Evolutionary conservation across 2,888 invertebrate genomes (phyloP), one percentile per base, ranked within the genome.

Genomic region (Drosophila mimetica): DNA sequence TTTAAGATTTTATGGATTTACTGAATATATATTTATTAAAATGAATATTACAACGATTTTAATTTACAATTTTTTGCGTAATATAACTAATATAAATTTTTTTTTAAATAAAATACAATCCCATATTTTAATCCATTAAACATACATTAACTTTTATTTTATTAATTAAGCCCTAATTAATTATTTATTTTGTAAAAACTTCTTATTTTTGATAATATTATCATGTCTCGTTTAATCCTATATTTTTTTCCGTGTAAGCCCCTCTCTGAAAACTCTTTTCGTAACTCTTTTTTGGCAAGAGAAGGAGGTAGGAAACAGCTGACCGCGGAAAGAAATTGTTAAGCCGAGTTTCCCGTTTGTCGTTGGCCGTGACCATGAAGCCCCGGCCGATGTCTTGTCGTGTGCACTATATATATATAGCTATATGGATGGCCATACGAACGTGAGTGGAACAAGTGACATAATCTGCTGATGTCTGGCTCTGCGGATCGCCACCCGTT

Each of bases 401-500:
- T 67, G 82, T 81, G 85, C 85, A 82, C 75, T 57, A 28, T 36
- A 36, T 30, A 36, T 30, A 16, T 28, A 30, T 46, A 11, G 25
- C 25, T 28, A 28, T 46, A 28, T 46, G 42, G 42, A 28, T 46
- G 42, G 42, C 4, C 42, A 14, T 2, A 14, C 42, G 14, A 37
- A 32, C 41, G 30, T 39, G 30, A 32, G 44, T 70, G 63, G 63
- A 58, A 59, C 46, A 70, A 73, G 82, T 82, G 82, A 82, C 82
- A 82, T 82, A 82, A 82, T 86, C 82, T 86, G 82, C 86, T 86
- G 82, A 82, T 86, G 67, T 79, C 74, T 67, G 65, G 66, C 64
- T 66, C 66, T 64, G 75, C 67, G 58, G 60, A 61, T 58, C 59
- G 60, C 36, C 28, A 51, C 11, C 36, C 44, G 58, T 58, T 76